phyloP scores from a whole-genome alignment of 2,113 vertebrate species.

The Ancistrus triradiatus region DNA sequence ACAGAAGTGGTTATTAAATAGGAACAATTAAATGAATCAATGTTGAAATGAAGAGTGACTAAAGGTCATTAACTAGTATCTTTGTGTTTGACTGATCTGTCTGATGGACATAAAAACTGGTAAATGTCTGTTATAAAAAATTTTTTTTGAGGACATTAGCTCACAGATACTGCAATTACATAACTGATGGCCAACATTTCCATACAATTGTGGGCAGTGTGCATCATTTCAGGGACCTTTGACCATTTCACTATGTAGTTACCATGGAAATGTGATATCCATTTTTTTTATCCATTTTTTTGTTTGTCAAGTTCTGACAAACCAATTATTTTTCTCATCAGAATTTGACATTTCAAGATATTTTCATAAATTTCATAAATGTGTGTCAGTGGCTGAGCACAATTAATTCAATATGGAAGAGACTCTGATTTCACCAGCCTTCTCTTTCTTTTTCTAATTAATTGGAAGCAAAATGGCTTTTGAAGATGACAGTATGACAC shows the following conservation, averaged over 20 bases:
- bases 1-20: too few relatives aligned
- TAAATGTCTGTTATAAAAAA: too few relatives aligned
- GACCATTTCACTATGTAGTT: conserved; percentile 18
- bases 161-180: too few relatives aligned
- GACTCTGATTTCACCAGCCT: conserved; percentile 41
- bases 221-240: conserved; percentile 34
- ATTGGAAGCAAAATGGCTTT: conserved; percentile 47
- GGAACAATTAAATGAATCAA: too few relatives aligned
- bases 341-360: conserved; percentile 46
- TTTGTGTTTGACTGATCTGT: too few relatives aligned
- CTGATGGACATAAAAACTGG: too few relatives aligned
- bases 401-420: conserved; percentile 51
- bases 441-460: conserved; percentile 40
- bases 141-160: too few relatives aligned
- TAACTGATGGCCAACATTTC: conserved; percentile 57
- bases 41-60: too few relatives aligned
- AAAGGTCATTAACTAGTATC: too few relatives aligned
- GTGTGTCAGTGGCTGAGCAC: conserved; percentile 42
- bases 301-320: conserved; percentile 48
- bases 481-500: conserved; percentile 20
- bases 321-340: conserved; percentile 64
- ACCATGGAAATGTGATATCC: conserved; percentile 43
- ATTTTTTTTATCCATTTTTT: conserved; percentile 25
- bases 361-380: conserved; percentile 42
- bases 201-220: conserved; percentile 22